A percentile compares a stretch with the other conserved stretches of the same genome.
These are phyloP conservation scores for Gadus chalcogrammus DNA, from an alignment of 2,113 vertebrate species.

Conservation along the genomic window DNA sequence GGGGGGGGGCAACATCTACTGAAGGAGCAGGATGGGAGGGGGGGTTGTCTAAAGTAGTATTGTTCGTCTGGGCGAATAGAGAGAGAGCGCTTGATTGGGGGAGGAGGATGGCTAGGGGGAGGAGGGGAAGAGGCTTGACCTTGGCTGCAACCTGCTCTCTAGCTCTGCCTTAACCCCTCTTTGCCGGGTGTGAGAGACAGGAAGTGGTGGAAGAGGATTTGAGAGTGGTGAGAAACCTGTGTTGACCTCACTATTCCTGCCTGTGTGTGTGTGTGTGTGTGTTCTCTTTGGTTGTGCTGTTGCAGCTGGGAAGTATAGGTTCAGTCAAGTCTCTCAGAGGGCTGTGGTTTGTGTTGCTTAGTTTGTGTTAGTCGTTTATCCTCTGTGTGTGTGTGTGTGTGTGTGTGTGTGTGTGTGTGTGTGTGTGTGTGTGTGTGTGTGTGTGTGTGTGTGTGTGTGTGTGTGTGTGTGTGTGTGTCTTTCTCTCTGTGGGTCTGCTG, in stretches of 20 bases:
- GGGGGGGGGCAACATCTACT: conserved; percentile 26
- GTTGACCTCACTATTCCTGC: too few species aligned
- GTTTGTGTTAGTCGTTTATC: conserved; percentile 4
- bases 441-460: conserved; percentile 11
- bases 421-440: conserved; percentile 19
- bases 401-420: conserved; percentile 22
- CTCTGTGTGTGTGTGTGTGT: conserved; percentile 5
- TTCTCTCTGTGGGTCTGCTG: conserved; percentile 20
- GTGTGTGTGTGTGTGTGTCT: conserved; percentile 1
- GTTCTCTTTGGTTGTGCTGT: conserved; percentile 41
- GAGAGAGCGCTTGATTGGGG: background rate
- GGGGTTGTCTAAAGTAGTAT: conserved; percentile 27
- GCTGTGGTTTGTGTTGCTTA: conserved; percentile 17
- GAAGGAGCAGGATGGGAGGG: background rate
- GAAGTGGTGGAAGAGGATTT: conserved; percentile 34
- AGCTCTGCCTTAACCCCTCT: background rate
- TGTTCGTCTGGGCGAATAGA: conserved; percentile 51
- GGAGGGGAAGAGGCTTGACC: conserved; percentile 19
- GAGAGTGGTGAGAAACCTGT: conserved; percentile 21
- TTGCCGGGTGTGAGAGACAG: conserved; percentile 48
- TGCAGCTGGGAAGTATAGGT: conserved; percentile 57
- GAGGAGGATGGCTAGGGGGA: conserved; percentile 14
- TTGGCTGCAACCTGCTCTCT: conserved; percentile 18
- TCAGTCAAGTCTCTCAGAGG: conserved; percentile 45
- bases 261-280: conserved; percentile 21